Evolutionary conservation across 2,888 invertebrate genomes (phyloP).

Genomic region (Leucophenga montana): DNA sequence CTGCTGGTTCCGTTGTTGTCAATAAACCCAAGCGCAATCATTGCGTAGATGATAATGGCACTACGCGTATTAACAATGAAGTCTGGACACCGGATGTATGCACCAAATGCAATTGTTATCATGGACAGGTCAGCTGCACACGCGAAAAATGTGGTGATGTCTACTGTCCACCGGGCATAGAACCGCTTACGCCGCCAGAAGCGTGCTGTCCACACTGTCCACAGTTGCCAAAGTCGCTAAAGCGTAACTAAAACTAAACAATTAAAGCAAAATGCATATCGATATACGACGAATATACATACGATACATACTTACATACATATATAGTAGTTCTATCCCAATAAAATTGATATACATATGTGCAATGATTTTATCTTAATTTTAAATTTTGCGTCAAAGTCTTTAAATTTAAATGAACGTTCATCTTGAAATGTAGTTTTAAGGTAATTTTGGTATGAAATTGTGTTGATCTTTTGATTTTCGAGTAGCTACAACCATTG

Average conservation of each 20-base stretch:
- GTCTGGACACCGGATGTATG: conserved; percentile 74
- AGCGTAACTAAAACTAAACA: conserved; percentile 32
- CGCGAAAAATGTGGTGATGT: conserved; percentile 72
- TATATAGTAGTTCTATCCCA: conserved; percentile 12
- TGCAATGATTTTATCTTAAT: too few relatives aligned
- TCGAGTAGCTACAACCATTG: too few relatives aligned
- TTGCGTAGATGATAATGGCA: conserved; percentile 72
- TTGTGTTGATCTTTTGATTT: too few relatives aligned
- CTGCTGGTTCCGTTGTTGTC: conserved; percentile 31
- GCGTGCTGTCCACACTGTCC: conserved; percentile 74
- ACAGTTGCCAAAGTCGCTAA: conserved; percentile 38
- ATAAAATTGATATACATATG: background rate
- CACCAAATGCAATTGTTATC: conserved; percentile 74
- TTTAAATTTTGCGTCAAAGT: too few relatives aligned
- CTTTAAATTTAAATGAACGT: too few relatives aligned
- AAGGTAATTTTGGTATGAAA: too few relatives aligned
- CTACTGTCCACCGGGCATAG: conserved; percentile 66
- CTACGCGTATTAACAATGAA: conserved; percentile 73
- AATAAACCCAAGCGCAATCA: conserved; percentile 64
- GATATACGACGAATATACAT: background rate
- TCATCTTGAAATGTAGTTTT: too few relatives aligned
- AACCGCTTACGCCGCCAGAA: conserved; percentile 69
- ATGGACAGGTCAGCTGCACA: conserved; percentile 73
- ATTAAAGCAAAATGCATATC: conserved; percentile 51
- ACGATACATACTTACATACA: background rate